Evolutionary conservation across 2,888 invertebrate species (phyloP).

Genomic region (Sinotaia quadrata): DNA sequence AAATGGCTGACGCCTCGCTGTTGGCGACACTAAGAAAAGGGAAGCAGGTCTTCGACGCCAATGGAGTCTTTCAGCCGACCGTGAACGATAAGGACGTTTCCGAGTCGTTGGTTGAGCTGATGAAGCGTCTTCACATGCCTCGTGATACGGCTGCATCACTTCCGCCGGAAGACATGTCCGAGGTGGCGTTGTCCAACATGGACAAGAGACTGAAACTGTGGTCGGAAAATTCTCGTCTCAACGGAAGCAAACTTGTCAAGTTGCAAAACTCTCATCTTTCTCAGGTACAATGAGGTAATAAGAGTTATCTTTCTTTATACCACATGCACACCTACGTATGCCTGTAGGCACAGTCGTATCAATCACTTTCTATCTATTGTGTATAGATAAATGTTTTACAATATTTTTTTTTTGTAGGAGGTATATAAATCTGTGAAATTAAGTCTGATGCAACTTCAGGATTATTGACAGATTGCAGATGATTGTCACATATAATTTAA

Average conservation of each 20-base stretch:
- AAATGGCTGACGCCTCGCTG: slow-evolving; percentile 47
- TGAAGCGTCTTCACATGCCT: slow-evolving; percentile 40
- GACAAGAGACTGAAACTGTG: slow-evolving; percentile 34
- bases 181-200: slow-evolving; percentile 36
- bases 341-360: no score
- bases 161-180: slow-evolving; percentile 38
- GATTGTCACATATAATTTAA: no score
- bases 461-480: no score
- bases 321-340: not conserved
- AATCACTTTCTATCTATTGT: no score
- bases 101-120: slow-evolving; percentile 20
- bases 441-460: no score
- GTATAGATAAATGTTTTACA: no score
- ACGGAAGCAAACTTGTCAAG: slow-evolving; percentile 28
- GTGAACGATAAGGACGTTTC: slow-evolving; percentile 4
- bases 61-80: not conserved
- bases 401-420: no score
- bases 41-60: slow-evolving; percentile 7
- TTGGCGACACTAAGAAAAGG: slow-evolving; percentile 16
- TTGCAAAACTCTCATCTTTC: slow-evolving; percentile 19
- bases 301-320: no score
- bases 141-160: slow-evolving; percentile 23
- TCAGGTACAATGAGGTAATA: not conserved
- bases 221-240: slow-evolving; percentile 33
- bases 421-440: no score